These are phyloP conservation scores for Apoderus coryli DNA, from an alignment of 2,888 invertebrate species.

Conservation along the genomic window DNA sequence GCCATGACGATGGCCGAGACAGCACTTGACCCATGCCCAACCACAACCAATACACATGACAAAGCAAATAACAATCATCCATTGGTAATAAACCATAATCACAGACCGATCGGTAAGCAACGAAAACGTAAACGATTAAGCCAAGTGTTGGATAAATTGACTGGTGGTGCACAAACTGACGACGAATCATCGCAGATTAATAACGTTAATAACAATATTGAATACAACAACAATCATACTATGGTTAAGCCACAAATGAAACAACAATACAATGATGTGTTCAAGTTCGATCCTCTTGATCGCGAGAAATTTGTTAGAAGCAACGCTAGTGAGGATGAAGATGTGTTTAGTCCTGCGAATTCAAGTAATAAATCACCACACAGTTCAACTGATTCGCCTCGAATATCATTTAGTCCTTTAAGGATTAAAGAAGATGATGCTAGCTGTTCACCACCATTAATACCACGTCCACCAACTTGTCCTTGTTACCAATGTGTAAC, in stretches of 20 bases:
- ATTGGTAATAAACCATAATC: constrained; percentile 45
- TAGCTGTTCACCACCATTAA: constrained; percentile 28
- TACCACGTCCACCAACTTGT: constrained; percentile 26
- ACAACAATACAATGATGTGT: constrained; percentile 34
- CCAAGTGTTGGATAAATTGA: constrained; percentile 64
- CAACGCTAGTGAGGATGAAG: constrained; percentile 39
- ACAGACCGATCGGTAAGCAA: constrained; percentile 38
- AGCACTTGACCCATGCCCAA: constrained; percentile 38
- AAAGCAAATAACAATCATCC: constrained; percentile 43
- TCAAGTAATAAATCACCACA: constrained; percentile 41
- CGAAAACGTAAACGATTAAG: constrained; percentile 67
- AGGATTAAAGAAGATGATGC: constrained; percentile 38
- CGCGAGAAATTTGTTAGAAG: constrained; percentile 22
- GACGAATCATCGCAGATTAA: constrained; percentile 26
- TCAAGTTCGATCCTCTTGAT: constrained; percentile 36
- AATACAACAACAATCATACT: constrained; percentile 26
- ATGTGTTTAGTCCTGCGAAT: constrained; percentile 42
- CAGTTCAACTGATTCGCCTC: constrained; percentile 38
- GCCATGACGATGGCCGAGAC: constrained; percentile 62
- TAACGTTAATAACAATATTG: constrained; percentile 33
- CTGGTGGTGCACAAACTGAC: constrained; percentile 30
- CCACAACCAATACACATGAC: constrained; percentile 29
- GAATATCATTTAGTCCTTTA: constrained; percentile 40
- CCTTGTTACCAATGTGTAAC: constrained; percentile 32
- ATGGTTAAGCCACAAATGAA: constrained; percentile 17